A percentile compares a stretch with the other conserved stretches of the same genome.
phyloP scores from a whole-genome alignment of 2,797 vertebrate species.

The Sebastes iracundus region DNA sequence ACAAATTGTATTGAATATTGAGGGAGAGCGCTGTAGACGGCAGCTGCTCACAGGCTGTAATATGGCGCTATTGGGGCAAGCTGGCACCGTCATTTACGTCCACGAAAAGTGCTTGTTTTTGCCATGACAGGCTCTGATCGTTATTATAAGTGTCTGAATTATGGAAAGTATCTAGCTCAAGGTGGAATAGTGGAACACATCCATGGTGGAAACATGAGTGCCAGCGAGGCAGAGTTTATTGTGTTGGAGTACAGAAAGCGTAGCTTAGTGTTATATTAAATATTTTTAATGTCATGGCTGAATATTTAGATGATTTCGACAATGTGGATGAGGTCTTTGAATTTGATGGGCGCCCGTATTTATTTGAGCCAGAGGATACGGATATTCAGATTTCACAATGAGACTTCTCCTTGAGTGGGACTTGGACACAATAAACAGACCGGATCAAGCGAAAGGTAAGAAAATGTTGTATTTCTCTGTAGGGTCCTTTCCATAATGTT shows the following conservation, averaged over 20 bases:
- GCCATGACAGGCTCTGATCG: not conserved
- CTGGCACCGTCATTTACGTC: fast-evolving
- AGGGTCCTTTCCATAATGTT: too few species aligned
- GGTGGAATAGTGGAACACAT: not conserved
- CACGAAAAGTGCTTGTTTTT: not conserved
- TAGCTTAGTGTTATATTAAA: not conserved
- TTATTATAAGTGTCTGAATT: not conserved
- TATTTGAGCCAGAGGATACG: too few species aligned
- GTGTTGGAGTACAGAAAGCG: too few species aligned
- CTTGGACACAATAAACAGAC: too few species aligned
- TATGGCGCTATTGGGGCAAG: not conserved
- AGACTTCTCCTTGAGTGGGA: too few species aligned
- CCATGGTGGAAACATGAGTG: not conserved
- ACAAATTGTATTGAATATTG: not conserved
- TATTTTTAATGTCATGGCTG: not conserved
- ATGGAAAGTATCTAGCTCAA: not conserved
- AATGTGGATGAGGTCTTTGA: not conserved
- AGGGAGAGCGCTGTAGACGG: not conserved
- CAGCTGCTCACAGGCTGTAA: not conserved
- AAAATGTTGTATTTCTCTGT: too few species aligned
- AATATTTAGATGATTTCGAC: not conserved
- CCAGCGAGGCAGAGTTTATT: not conserved
- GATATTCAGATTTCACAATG: too few species aligned
- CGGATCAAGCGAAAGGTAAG: too few species aligned
- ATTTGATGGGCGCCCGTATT: not conserved